These are phyloP conservation scores for Phyllotreta cruciferae DNA, from an alignment of 2,888 invertebrate species.

Conservation along the genomic window DNA sequence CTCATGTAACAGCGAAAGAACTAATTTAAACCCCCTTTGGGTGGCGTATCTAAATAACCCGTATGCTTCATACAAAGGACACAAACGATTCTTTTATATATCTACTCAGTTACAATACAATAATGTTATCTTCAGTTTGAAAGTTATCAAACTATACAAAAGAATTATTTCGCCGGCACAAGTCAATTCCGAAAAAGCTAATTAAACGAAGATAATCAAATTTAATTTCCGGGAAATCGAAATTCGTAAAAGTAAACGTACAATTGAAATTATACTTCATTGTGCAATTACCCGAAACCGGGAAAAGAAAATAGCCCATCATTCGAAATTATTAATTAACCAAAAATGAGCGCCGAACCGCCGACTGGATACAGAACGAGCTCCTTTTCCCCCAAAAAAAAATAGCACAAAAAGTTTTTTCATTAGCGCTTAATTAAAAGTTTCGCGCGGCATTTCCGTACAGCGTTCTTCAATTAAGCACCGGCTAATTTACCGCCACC, in stretches of 20 bases:
- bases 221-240: too few species aligned
- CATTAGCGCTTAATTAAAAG: constrained; percentile 33
- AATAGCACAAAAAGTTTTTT: constrained; percentile 33
- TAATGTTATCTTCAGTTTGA: too few species aligned
- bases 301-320: constrained; percentile 25
- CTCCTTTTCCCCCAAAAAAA: background rate
- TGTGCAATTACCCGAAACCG: background rate
- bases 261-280: background rate
- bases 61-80: background rate
- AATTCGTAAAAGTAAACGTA: background rate
- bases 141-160: too few species aligned
- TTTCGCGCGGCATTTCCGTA: constrained; percentile 16
- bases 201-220: too few species aligned
- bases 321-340: constrained; percentile 33
- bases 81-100: too few species aligned
- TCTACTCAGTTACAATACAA: too few species aligned
- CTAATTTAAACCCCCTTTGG: constrained; percentile 17
- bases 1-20: constrained; percentile 1
- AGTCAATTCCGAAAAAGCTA: too few species aligned
- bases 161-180: too few species aligned
- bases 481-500: constrained; percentile 27
- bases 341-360: constrained; percentile 13
- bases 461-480: constrained; percentile 32
- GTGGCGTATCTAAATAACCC: constrained; percentile 10
- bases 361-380: too few species aligned